Conservation (phyloP, 1,140 invertebrate genomes). For the Macrostomum lignano region DNA sequence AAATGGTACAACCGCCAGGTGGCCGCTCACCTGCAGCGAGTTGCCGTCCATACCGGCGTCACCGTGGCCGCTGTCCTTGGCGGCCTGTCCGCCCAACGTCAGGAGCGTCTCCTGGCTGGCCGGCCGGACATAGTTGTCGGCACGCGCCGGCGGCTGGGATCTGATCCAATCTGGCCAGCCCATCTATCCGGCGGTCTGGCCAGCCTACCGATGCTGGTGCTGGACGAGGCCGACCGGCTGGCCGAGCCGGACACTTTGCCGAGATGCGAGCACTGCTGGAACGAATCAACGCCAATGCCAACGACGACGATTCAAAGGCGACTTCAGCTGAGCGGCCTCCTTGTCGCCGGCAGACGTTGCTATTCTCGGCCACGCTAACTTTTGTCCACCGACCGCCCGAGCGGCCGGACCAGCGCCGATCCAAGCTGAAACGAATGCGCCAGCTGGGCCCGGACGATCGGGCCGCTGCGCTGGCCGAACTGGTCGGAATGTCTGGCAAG, state of each 20-base stretch:
- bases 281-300: constrained; percentile 41
- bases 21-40: constrained; percentile 1
- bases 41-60: not conserved
- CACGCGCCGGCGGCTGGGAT: constrained; percentile 79
- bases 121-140: constrained; percentile 68
- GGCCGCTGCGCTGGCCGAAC: constrained; percentile 37
- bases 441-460: too few species aligned
- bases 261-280: constrained; percentile 56
- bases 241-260: constrained; percentile 75
- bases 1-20: too few species aligned
- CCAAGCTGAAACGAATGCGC: too few species aligned
- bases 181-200: not conserved
- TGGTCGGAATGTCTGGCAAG: constrained; percentile 46
- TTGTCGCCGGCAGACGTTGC: constrained; percentile 65
- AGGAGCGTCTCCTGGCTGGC: constrained; percentile 48
- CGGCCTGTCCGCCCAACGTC: constrained; percentile 58
- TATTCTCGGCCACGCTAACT: constrained; percentile 87
- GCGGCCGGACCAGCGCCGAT: constrained; percentile 44
- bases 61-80: constrained; percentile 50
- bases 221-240: constrained; percentile 97
- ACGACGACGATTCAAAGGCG: not conserved
- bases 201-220: constrained; percentile 36
- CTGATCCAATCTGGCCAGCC: constrained; percentile 32
- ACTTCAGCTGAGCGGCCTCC: constrained; percentile 16
- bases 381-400: constrained; percentile 54